Evolutionary conservation across 2,797 vertebrate genomes (phyloP).

Genomic region (Hydrophis major): DNA sequence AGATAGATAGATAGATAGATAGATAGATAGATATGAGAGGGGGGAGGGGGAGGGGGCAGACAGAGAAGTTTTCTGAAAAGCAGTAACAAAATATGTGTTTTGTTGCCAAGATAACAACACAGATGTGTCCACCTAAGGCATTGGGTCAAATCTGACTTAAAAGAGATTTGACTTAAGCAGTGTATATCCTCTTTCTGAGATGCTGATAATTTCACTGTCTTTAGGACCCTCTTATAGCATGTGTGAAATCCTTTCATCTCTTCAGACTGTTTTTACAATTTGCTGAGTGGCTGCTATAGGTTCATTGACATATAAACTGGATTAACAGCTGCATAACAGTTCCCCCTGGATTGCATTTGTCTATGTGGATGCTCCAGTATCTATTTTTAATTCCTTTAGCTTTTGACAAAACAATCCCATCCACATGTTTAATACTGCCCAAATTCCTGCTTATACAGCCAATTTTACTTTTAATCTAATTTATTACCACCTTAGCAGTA

Average conservation of each 20-base stretch:
- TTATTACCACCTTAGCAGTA: conserved; percentile 29
- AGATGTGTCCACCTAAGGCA: not conserved
- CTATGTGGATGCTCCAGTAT: not conserved
- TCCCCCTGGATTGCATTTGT: conserved; percentile 8
- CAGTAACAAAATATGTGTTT: not conserved
- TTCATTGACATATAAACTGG: conserved; percentile 28
- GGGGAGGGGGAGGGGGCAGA: not conserved
- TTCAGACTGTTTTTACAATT: not conserved
- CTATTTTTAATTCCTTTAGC: conserved; percentile 26
- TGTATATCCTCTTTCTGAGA: not conserved
- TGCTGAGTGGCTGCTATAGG: conserved; percentile 16
- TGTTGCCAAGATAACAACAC: not conserved
- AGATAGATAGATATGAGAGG: not conserved
- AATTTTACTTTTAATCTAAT: conserved; percentile 35
- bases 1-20: not conserved
- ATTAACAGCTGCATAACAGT: conserved; percentile 19
- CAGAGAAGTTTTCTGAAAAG: not conserved
- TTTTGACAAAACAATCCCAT: conserved; percentile 15
- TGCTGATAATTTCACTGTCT: not conserved
- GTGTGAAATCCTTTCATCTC: conserved; percentile 9
- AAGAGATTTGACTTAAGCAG: not conserved
- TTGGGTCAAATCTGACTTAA: not conserved
- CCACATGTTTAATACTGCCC: conserved; percentile 27
- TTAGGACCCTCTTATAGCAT: not conserved
- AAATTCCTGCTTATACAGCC: conserved; percentile 36